phyloP scores from a whole-genome alignment of 2,797 vertebrate genomes.

The Siniperca scherzeri region DNA sequence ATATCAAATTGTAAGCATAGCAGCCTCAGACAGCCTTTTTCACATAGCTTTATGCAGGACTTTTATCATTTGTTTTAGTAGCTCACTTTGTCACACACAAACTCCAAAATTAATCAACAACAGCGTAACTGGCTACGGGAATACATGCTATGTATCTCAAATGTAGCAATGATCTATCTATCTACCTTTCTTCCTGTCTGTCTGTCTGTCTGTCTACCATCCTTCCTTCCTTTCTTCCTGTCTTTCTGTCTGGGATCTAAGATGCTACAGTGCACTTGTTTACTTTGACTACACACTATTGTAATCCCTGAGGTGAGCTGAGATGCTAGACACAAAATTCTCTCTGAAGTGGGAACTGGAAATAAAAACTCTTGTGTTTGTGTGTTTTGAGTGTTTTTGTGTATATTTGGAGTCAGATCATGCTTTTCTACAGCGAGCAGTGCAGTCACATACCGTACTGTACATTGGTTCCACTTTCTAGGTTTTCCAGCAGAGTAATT shows the following conservation, averaged over 20 bases:
- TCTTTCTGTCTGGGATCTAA: slow-evolving; percentile 43
- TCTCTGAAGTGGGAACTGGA: slow-evolving; percentile 64
- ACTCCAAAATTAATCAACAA: slow-evolving; percentile 48
- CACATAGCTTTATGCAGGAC: slow-evolving; percentile 31
- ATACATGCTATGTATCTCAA: neutral
- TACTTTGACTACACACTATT: slow-evolving; percentile 62
- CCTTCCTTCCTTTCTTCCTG: neutral
- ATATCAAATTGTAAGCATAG: slow-evolving; percentile 45
- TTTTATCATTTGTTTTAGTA: slow-evolving; percentile 53
- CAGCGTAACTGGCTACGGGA: slow-evolving; percentile 20
- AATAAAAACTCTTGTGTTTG: slow-evolving; percentile 51
- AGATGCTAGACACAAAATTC: slow-evolving; percentile 59
- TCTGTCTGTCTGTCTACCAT: neutral
- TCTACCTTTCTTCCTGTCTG: slow-evolving; percentile 9
- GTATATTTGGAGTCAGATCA: slow-evolving; percentile 58
- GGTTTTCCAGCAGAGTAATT: slow-evolving; percentile 66
- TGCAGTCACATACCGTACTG: slow-evolving; percentile 49
- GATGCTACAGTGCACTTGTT: slow-evolving; percentile 60
- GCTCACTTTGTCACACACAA: slow-evolving; percentile 43
- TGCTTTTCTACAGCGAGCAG: slow-evolving; percentile 38
- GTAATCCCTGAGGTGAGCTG: slow-evolving; percentile 66
- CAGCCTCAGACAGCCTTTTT: slow-evolving; percentile 36
- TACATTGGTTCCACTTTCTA: slow-evolving; percentile 53
- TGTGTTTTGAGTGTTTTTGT: slow-evolving; percentile 51
- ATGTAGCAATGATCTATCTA: slow-evolving; percentile 6